These are phyloP conservation scores for Dasyprocta punctata DNA, from an alignment of 2,113 vertebrate species.

Conservation along the genomic window DNA sequence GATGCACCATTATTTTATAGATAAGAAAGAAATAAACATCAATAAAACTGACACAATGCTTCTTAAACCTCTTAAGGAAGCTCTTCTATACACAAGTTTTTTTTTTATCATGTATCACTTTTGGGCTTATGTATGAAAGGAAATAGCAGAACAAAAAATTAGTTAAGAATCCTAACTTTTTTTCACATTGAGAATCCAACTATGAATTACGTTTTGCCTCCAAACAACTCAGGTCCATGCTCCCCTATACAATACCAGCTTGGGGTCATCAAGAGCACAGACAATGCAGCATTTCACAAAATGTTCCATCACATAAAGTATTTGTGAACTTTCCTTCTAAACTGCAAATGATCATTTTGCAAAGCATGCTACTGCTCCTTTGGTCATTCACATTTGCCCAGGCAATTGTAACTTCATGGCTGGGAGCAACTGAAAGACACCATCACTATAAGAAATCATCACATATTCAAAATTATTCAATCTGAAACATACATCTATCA, in stretches of 20 bases:
- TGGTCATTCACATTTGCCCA: neutral
- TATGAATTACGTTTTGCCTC: neutral
- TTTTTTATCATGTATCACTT: neutral
- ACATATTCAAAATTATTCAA: neutral
- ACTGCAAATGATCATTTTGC: neutral
- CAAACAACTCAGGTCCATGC: neutral
- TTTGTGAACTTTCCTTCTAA: neutral
- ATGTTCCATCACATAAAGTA: rapidly evolving
- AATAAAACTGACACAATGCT: neutral
- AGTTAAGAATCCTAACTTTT: neutral
- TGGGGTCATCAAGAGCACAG: neutral
- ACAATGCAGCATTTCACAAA: neutral
- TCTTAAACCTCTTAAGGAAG: neutral
- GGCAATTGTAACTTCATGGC: neutral
- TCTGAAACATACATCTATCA: neutral
- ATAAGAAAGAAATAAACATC: slow-evolving; percentile 12
- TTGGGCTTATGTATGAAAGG: neutral
- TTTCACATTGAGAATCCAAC: neutral
- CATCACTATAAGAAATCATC: neutral
- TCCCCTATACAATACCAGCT: neutral
- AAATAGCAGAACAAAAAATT: neutral
- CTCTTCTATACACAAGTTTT: neutral
- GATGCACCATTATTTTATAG: slow-evolving; percentile 1
- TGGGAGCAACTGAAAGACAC: neutral
- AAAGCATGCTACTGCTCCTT: neutral